Base-by-base conservation (phyloP, 2,797 vertebrate genomes). In the Argya squamiceps region DNA sequence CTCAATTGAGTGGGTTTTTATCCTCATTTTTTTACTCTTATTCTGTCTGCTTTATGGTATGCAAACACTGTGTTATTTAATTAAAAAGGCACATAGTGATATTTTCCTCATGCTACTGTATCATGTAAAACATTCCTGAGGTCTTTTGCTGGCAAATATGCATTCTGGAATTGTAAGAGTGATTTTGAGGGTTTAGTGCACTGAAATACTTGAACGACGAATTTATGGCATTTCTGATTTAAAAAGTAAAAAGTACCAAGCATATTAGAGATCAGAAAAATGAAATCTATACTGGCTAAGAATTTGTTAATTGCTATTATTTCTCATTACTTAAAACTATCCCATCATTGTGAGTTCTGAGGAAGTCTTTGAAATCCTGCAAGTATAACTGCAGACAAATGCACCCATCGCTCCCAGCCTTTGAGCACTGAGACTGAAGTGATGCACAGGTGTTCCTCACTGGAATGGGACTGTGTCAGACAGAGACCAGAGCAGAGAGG, bases 371-470 rank as follows among this genome's bases (percentile, higher is more conserved):
- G 47, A 64, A 74, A 27, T 76, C 5, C 5, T 30, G 30, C 36
- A n/a, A 34, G 7, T 67, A 0, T 49, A 76, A 34, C 46, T 53
- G 46, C 22, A 34, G 27, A 11, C 14, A 36, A 27, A 8, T 32
- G 24, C 29, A 64, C 52, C 44, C 55, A 43, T 7, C 27, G 5
- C 21, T 91, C 18, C 11, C 18, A 9, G 5, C 10, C 17, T 49
- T 53, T 36, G 53, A 65, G 34, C 58, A 5, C 20, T 68, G 26
- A 23, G 24, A 6, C 5, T 67, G 30, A 21, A 65, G 62, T 30
- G 20, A 8, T 12, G 0, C 1, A 5, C 39, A 36, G 32, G 26
- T 29, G 2, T 84, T 84, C 20, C 36, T 63, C 17, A 2, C 15
- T 49, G 46, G 39, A 17, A 32, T 14, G 18, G 34, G 63, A 8